Base-by-base conservation (phyloP, 2,113 vertebrate genomes). In the Ia io region DNA sequence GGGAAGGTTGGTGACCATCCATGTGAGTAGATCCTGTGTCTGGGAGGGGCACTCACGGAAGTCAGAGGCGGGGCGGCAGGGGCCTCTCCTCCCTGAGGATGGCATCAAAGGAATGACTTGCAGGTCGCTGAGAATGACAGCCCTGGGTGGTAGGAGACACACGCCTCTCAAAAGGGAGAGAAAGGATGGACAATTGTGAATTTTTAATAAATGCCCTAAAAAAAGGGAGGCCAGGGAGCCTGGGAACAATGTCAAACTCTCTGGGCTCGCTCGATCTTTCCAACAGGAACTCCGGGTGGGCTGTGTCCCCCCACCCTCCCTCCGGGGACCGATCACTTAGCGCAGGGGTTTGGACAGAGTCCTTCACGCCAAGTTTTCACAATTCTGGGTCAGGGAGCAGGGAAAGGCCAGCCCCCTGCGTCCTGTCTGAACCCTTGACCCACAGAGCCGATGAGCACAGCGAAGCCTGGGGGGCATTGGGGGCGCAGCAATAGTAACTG, bases 401-500 rank as follows among this genome's bases (percentile, higher is more conserved):
- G 76, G 69, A 56, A 9, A 77, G 42, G 22, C 53, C 6, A 37
- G 32, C 1, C 7, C 25, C 77, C 69, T 40, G 30, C 14, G 37
- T 42, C 49, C 59, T 44, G 30, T 37, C 23, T 49, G 49, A 79
- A 25, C 17, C 80, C 44, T 78, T 28, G 71, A 35, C 18, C 35
- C 32, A 35, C 30, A 73, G 83, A 40, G 37, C 44, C 16, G 32
- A 23, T 40, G 7, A 42, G 42, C 40, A 67, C 9, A 20, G 6
- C 53, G 16, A 22, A 9, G 1, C 14, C 32, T 16, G 42, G 12
- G 49, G 5, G 9, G 35, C 0, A 16, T n/a, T 84, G 13, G 47
- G 47, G 18, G 17, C 13, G 37, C 1, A 56, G 32, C 3, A 0
- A 3, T 28, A 14, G 9, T 9, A 49, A 22, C 5, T 9, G 65